Conservation (phyloP, 1,140 invertebrate species). For the Linepithema humile region DNA sequence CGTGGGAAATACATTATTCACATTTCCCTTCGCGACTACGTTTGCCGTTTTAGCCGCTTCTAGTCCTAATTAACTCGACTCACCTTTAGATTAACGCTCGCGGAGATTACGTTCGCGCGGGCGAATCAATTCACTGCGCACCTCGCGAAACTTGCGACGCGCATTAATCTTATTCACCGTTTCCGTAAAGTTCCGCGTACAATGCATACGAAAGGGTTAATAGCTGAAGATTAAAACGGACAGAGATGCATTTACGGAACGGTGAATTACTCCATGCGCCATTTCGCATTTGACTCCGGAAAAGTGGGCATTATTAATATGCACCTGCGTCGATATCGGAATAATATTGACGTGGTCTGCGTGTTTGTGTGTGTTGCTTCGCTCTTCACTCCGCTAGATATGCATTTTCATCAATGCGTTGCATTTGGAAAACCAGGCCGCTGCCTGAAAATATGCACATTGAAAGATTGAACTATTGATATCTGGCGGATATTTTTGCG, state of each 20-base stretch:
- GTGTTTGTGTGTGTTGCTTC: background rate
- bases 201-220: background rate
- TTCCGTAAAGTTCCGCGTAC: background rate
- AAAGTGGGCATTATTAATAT: background rate
- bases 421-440: background rate
- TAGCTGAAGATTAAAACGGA: background rate
- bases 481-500: slow-evolving; percentile 5
- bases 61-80: slow-evolving; percentile 55
- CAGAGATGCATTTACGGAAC: background rate
- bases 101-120: slow-evolving; percentile 16
- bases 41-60: background rate
- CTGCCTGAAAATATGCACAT: background rate
- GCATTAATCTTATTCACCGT: slow-evolving; percentile 12
- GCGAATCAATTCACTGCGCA: background rate
- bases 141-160: background rate
- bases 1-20: slow-evolving; percentile 53
- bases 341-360: slow-evolving; percentile 1
- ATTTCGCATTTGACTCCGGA: background rate
- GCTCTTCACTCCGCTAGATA: background rate
- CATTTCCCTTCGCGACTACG: background rate
- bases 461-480: background rate
- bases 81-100: slow-evolving; percentile 56
- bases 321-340: background rate
- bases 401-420: background rate
- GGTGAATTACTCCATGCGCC: background rate